Evolutionary conservation across 2,888 invertebrate genomes (phyloP).

Genomic region (Leptothorax acervorum): DNA sequence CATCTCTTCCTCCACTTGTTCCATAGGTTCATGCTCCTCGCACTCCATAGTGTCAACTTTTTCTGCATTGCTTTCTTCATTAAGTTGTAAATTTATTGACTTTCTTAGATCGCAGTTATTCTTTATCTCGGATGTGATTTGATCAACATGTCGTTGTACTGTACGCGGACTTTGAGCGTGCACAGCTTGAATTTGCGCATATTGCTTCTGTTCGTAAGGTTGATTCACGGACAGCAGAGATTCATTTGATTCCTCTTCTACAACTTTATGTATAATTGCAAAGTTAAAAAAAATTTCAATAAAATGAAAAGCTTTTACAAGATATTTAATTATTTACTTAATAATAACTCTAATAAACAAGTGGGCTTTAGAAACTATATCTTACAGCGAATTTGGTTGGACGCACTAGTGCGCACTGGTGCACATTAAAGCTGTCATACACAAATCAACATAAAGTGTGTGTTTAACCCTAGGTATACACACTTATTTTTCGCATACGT

Average conservation of each 20-base stretch:
- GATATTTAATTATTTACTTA: neutral
- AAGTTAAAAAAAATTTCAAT: constrained; percentile 2
- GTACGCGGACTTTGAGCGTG: constrained; percentile 85
- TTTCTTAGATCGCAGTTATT: constrained; percentile 84
- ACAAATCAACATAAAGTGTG: too few species aligned
- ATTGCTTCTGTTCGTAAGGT: constrained; percentile 82
- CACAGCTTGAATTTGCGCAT: constrained; percentile 83
- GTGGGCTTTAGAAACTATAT: neutral
- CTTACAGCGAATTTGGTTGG: neutral
- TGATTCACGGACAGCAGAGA: constrained; percentile 71
- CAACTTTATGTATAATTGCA: constrained; percentile 47
- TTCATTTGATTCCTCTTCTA: constrained; percentile 75
- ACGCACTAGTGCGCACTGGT: too few species aligned
- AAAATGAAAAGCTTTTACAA: neutral
- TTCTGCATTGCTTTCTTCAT: constrained; percentile 66
- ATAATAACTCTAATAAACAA: neutral
- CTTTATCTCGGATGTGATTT: constrained; percentile 84
- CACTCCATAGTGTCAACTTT: constrained; percentile 82
- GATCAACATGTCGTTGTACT: constrained; percentile 84
- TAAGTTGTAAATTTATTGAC: constrained; percentile 80
- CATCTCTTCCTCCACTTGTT: constrained; percentile 81
- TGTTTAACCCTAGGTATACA: too few species aligned
- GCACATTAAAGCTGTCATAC: too few species aligned
- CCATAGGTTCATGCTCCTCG: constrained; percentile 81
- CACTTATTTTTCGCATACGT: too few species aligned